Conservation (phyloP, 2,797 vertebrate genomes). For the Gadopsis marmoratus region DNA sequence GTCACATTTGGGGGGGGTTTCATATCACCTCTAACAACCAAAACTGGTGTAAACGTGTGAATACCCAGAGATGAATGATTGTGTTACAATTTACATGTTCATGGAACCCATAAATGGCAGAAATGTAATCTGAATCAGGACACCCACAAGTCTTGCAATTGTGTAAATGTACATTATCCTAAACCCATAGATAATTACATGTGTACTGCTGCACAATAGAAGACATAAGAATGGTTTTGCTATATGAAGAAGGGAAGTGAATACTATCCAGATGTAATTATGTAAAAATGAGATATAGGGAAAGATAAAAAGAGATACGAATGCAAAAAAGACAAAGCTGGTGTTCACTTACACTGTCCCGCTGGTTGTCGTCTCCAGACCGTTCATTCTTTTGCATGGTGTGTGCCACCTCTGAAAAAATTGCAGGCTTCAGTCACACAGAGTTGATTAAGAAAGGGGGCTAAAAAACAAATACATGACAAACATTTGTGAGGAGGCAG, state of each 20-base stretch:
- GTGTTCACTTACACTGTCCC: constrained; percentile 71
- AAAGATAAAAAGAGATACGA: background rate
- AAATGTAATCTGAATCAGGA: background rate
- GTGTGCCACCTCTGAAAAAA: constrained; percentile 67
- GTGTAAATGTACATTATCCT: background rate
- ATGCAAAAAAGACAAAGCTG: background rate
- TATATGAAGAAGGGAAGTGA: background rate
- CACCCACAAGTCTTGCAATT: too few relatives aligned
- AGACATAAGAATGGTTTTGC: background rate
- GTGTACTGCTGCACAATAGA: background rate
- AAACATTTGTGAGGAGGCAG: constrained; percentile 10
- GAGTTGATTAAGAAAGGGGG: constrained; percentile 25
- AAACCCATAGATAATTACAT: background rate
- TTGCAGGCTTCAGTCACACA: constrained; percentile 49
- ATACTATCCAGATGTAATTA: background rate
- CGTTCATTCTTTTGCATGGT: constrained; percentile 82
- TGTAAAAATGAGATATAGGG: background rate
- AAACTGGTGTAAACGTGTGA: background rate
- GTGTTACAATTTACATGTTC: background rate
- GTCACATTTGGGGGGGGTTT: background rate
- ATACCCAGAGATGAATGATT: background rate
- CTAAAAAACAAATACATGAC: background rate
- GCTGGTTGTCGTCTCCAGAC: constrained; percentile 73
- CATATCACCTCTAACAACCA: background rate
- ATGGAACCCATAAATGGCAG: background rate